A percentile compares a stretch with the other conserved stretches of the same genome.
These are phyloP conservation scores for Nemoura dubitans DNA, from an alignment of 2,888 invertebrate genomes.

Conservation along the genomic window DNA sequence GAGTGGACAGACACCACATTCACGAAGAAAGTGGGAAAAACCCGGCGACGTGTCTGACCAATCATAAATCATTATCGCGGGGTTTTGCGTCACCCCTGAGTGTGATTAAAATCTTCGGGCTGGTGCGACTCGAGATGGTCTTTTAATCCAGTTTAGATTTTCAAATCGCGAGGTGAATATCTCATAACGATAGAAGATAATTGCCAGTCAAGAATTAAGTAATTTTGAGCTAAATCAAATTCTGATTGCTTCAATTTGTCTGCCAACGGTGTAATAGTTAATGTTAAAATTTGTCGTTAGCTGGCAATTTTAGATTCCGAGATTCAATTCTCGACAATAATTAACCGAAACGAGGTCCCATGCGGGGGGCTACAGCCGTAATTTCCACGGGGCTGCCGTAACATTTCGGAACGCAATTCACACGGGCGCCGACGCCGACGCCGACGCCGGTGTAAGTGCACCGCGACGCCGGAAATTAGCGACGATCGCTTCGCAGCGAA, in stretches of 20 bases:
- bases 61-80: background rate
- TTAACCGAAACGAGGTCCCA: background rate
- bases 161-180: background rate
- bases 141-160: background rate
- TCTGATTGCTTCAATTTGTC: constrained; percentile 18
- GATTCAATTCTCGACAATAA: background rate
- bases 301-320: background rate
- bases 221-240: constrained; percentile 1
- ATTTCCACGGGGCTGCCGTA: background rate
- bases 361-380: background rate
- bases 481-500: background rate
- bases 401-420: background rate
- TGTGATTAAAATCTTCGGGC: background rate
- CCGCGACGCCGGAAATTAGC: background rate
- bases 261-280: background rate
- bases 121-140: background rate
- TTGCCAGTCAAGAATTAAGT: background rate
- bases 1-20: constrained; percentile 30
- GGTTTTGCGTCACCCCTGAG: background rate
- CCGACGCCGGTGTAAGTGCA: background rate
- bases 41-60: background rate
- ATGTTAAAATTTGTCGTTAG: background rate
- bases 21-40: background rate
- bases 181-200: background rate
- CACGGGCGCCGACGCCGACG: background rate